Evolutionary conservation across 2,113 vertebrate genomes (phyloP).

Genomic region (Zosterops hypoxanthus): DNA sequence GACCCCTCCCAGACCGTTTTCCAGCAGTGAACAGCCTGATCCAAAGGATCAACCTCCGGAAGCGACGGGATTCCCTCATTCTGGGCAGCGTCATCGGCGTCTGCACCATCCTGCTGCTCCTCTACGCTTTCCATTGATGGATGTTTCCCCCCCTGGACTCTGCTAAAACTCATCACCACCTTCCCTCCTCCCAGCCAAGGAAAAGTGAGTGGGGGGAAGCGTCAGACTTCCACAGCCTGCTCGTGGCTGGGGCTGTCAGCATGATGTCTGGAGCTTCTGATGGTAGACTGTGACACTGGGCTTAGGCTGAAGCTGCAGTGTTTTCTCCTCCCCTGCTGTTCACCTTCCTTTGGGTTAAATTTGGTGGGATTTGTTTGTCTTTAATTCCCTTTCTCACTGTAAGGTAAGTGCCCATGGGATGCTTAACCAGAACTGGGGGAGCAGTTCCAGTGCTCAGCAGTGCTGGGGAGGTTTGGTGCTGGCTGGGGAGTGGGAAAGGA

Average conservation of each 20-base stretch:
- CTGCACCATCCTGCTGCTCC: constrained; percentile 92
- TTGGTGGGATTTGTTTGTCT: constrained; percentile 27
- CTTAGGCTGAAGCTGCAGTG: constrained; percentile 62
- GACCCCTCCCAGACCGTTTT: constrained; percentile 84
- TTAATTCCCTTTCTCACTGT: constrained; percentile 34
- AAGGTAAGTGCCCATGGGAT: constrained; percentile 48
- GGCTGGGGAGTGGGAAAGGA: background rate
- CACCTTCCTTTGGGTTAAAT: constrained; percentile 40
- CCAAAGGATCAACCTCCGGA: constrained; percentile 95
- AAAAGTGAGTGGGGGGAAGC: constrained; percentile 21
- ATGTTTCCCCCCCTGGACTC: constrained; percentile 55
- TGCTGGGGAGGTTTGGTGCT: background rate
- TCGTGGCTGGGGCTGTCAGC: constrained; percentile 12
- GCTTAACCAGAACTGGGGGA: background rate
- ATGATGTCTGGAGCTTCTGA: constrained; percentile 16
- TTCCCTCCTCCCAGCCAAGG: constrained; percentile 15
- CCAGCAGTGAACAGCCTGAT: constrained; percentile 97
- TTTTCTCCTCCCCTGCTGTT: constrained; percentile 55
- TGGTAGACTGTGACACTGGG: constrained; percentile 15
- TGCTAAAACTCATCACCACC: constrained; percentile 42
- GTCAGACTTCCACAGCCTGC: constrained; percentile 30
- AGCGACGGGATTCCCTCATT: constrained; percentile 94
- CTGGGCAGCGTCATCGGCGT: constrained; percentile 87
- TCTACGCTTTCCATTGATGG: constrained; percentile 94
- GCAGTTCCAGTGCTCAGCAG: background rate